phyloP scores from a whole-genome alignment of 2,888 invertebrate genomes.

The Drosophila prostipennis region DNA sequence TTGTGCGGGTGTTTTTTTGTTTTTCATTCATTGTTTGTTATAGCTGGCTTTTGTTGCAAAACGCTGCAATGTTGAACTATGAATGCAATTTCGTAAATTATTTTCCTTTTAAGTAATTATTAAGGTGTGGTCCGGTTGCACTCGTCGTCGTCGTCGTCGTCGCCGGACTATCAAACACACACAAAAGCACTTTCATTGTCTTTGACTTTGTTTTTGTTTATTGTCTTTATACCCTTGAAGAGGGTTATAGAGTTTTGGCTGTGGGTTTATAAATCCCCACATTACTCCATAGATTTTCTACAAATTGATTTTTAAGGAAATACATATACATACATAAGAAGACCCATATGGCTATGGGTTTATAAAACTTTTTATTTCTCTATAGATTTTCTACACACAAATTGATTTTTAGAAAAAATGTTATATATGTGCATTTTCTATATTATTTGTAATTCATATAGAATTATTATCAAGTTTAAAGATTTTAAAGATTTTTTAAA shows the following conservation, averaged over 20 bases:
- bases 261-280: background rate
- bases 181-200: conserved; percentile 58
- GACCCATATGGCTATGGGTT: background rate
- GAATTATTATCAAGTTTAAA: too few species aligned
- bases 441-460: background rate
- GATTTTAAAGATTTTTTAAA: too few species aligned
- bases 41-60: conserved; percentile 75
- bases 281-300: too few species aligned
- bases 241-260: background rate
- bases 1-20: conserved; percentile 2
- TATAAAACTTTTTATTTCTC: background rate
- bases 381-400: too few species aligned
- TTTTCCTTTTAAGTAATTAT: conserved; percentile 85
- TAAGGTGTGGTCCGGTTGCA: conserved; percentile 82
- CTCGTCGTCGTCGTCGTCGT: conserved; percentile 30
- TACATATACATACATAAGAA: too few species aligned
- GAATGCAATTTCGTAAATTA: conserved; percentile 84
- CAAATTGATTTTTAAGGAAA: too few species aligned
- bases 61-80: conserved; percentile 75
- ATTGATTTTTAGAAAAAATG: too few species aligned
- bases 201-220: conserved; percentile 50
- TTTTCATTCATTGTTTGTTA: conserved; percentile 65
- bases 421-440: background rate
- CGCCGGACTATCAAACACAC: conserved; percentile 68
- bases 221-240: conserved; percentile 39